Base-by-base conservation (phyloP, 2,888 invertebrate species). In the Steinernema hermaphroditum region DNA sequence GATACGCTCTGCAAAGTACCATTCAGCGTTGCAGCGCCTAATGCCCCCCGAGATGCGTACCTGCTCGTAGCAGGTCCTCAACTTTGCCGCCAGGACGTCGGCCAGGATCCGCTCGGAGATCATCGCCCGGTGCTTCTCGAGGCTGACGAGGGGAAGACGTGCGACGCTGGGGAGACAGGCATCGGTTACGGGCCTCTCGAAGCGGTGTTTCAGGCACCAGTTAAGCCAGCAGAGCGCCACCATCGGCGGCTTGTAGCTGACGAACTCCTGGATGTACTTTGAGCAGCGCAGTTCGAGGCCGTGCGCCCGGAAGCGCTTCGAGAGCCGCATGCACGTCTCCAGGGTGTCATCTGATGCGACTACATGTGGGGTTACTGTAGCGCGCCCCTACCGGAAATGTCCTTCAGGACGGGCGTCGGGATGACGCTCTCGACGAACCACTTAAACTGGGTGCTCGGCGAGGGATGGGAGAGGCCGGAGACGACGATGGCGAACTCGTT, bases 281-380 rank as follows among this genome's bases (percentile, higher is more conserved):
- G 75, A 71, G 70, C 84, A 84, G 27, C 84, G 70, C 14, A 83
- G 73, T 46, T 83, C 83, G 2, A 85, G 71, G 1, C 83, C 83
- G 68, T 78, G 78, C 1, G 85, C 82, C 29, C 79, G 76, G 73
- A 86, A 86, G 37, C 85, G 74, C 69, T 81, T 78, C 8, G 81
- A 81, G n/a, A 86, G 74, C 41, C 86, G 75, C 86, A 86, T 86
- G 68, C 85, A 84, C 1, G 85, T 83, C 71, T 86, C 85, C 46
- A 86, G 79, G 6, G 80, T 80, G 50, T 86, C 83, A 68, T 85
- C 85, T 84, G 72, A 37, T 37, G 37, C 6, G 37, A 37, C 37
- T 37, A 8, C 37, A 37, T 8, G 37, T 27, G 34, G 46, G 22
- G 57, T 6, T 37, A 50, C 16, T 14, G 24, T 43, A 46, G 27